A percentile compares a stretch with the other conserved stretches of the same genome.
These are phyloP conservation scores for Antheraea yamamai DNA, from an alignment of 2,888 invertebrate species.

Conservation along the genomic window DNA sequence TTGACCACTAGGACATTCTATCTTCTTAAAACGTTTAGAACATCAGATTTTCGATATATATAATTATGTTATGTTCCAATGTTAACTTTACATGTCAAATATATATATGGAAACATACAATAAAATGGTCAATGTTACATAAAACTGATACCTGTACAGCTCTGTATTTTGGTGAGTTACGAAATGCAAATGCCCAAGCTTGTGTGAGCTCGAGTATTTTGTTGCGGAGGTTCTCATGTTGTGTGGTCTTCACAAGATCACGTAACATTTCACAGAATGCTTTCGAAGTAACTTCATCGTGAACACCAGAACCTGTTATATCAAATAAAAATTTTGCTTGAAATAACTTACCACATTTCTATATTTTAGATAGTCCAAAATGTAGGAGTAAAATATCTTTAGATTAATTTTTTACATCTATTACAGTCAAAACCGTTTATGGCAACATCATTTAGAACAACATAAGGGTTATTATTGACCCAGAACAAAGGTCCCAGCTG, in stretches of 20 bases:
- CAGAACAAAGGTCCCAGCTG: too few relatives aligned
- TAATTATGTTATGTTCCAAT: neutral
- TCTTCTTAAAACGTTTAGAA: neutral
- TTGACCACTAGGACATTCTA: neutral
- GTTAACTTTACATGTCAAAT: too few relatives aligned
- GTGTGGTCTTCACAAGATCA: conserved; percentile 91
- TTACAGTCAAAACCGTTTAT: too few relatives aligned
- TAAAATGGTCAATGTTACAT: neutral
- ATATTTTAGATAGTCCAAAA: too few relatives aligned
- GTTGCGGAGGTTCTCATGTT: conserved; percentile 89
- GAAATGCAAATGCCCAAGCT: conserved; percentile 99
- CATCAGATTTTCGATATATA: neutral
- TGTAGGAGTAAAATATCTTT: too few relatives aligned
- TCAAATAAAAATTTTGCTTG: neutral
- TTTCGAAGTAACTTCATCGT: conserved; percentile 95
- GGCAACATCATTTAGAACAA: too few relatives aligned
- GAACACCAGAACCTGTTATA: conserved; percentile 86
- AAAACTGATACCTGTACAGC: conserved; percentile 87
- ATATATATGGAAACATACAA: neutral
- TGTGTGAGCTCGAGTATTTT: conserved; percentile 97
- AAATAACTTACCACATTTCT: neutral
- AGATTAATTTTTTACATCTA: too few relatives aligned
- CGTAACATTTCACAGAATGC: conserved; percentile 96
- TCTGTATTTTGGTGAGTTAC: conserved; percentile 93
- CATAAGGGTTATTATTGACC: too few relatives aligned